Evolutionary conservation across 2,888 invertebrate species (phyloP).

Genomic region (Alloplasta piceator): DNA sequence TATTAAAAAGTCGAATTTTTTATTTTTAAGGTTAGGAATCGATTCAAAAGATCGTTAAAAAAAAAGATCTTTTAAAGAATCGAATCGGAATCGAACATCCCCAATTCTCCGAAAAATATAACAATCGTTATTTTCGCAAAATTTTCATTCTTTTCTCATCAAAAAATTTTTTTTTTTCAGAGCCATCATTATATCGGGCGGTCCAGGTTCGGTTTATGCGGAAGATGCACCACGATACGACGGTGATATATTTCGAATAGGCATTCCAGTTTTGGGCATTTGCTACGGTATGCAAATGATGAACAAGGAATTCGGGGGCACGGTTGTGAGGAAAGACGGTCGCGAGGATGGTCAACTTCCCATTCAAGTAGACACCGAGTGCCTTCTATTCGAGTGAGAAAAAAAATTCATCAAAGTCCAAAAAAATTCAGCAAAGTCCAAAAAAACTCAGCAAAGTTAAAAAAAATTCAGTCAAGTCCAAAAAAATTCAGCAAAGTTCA

Average conservation of each 20-base stretch:
- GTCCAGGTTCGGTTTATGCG: conserved; percentile 98
- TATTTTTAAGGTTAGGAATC: no score
- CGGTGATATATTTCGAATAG: conserved; percentile 97
- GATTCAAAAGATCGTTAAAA: no score
- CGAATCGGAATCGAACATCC: no score
- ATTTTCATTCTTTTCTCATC: no score
- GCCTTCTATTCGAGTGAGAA: conserved; percentile 95
- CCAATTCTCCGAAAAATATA: no score
- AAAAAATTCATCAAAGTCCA: background rate
- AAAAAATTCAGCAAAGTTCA: background rate
- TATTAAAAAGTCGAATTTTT: no score
- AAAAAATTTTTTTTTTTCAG: conserved; percentile 84
- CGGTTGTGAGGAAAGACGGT: conserved; percentile 92
- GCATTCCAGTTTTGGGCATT: conserved; percentile 97
- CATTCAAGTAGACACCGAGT: conserved; percentile 94
- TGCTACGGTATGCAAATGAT: conserved; percentile 99
- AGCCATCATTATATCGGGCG: conserved; percentile 98
- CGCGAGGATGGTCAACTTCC: conserved; percentile 97
- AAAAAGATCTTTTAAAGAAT: no score
- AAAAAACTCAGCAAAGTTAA: no score
- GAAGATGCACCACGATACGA: conserved; percentile 97
- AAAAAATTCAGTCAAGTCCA: background rate
- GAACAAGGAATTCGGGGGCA: conserved; percentile 98
- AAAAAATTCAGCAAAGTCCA: conserved; percentile 11
- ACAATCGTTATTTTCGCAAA: conserved; percentile 72